phyloP scores from a whole-genome alignment of 2,888 invertebrate species.

The Macrophya alboannulata region DNA sequence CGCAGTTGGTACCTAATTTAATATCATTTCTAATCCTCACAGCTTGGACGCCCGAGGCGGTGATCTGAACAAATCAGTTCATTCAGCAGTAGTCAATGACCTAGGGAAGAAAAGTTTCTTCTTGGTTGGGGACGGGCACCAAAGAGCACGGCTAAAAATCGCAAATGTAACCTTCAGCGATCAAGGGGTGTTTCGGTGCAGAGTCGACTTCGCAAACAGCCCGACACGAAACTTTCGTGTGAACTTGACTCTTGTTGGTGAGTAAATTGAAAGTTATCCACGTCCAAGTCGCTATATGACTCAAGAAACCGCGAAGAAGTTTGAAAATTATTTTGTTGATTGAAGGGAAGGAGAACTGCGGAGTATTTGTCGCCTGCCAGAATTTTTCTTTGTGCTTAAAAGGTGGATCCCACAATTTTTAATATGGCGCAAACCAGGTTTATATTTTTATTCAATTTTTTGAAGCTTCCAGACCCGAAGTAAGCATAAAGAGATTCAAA shows the following conservation, averaged over 20 bases:
- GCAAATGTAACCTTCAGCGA: slow-evolving; percentile 88
- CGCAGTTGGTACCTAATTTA: background rate
- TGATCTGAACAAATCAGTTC: slow-evolving; percentile 85
- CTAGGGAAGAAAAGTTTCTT: slow-evolving; percentile 90
- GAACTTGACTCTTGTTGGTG: slow-evolving; percentile 94
- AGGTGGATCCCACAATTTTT: background rate
- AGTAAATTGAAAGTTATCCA: slow-evolving; percentile 76
- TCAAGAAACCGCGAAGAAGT: background rate
- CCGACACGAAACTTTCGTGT: slow-evolving; percentile 94
- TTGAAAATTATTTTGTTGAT: background rate
- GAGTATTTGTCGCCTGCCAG: too few relatives aligned
- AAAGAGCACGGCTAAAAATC: slow-evolving; percentile 86
- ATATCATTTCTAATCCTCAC: slow-evolving; percentile 69
- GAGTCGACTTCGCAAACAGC: slow-evolving; percentile 94
- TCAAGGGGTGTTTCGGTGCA: slow-evolving; percentile 92
- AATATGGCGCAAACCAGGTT: too few relatives aligned
- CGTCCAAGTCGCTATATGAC: background rate
- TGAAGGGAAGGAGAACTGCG: background rate
- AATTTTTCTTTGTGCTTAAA: background rate
- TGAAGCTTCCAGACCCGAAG: too few relatives aligned
- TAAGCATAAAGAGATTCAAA: too few relatives aligned
- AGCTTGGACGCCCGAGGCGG: slow-evolving; percentile 91
- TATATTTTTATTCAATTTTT: too few relatives aligned
- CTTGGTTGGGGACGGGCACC: slow-evolving; percentile 85
- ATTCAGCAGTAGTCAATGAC: slow-evolving; percentile 90